Evolutionary conservation across 1,140 invertebrate genomes (phyloP), one percentile per base, ranked within the genome.

Genomic region (Trichogramma pretiosum): DNA sequence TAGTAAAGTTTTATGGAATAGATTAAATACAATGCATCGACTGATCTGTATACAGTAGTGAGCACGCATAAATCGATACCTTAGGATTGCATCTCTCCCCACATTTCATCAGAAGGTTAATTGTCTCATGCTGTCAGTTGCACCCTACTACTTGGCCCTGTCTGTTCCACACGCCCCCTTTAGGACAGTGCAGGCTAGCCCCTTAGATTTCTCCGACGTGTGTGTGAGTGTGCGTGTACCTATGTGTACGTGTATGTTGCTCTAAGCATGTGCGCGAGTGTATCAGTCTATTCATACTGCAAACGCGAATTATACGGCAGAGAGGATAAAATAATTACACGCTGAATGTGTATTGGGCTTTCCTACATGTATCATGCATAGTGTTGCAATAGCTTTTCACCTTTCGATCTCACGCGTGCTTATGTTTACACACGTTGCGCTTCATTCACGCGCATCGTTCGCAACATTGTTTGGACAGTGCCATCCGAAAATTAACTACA

Each of bases 91-190:
- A n/a, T n/a, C n/a, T n/a, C n/a, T n/a, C n/a, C n/a, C n/a, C 2
- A 7, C 1, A 14, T 13, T 54, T 57, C 60, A 61, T 62, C 55
- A 58, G 58, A 61, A 61, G 58, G 57, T 60, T 66, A 64, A 66
- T 66, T 66, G 64, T 66, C 64, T 64, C 60, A 56, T 55, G 59
- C 64, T 66, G 64, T 66, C 64, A 66, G 64, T 61, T 64, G 61
- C 64, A 67, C 55, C 57, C 60, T 55, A 59, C 60, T 54, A 65
- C 62, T 67, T 64, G 59, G 57, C 52, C 57, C 63, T 67, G 63
- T 67, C 64, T 57, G 58, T 58, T 59, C 55, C 64, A 67, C 52
- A 62, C 61, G 57, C 61, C 57, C 59, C n/a, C n/a, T n/a, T n/a
- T n/a, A n/a, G n/a, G n/a, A n/a, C n/a, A n/a, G n/a, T n/a, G n/a